Conservation (phyloP, 2,797 vertebrate genomes). For the Delichon dasypus region DNA sequence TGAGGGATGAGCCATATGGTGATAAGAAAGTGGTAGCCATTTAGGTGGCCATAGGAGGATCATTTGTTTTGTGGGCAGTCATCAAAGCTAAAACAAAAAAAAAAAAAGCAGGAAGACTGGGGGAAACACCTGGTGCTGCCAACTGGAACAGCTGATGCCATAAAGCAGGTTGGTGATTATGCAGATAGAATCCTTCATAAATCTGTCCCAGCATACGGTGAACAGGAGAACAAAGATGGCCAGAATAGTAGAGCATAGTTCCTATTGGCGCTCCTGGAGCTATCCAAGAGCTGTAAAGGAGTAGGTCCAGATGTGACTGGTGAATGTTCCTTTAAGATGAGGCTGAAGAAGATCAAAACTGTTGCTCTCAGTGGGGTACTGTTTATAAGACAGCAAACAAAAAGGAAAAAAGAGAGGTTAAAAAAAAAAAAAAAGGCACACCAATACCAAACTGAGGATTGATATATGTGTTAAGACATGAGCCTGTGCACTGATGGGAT, state of each 20-base stretch:
- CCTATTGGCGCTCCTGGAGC: not conserved
- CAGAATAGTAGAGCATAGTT: not conserved
- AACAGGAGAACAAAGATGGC: not conserved
- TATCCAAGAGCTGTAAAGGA: not conserved
- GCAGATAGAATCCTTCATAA: slow-evolving; percentile 25
- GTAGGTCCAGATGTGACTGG: not conserved
- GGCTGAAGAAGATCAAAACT: not conserved
- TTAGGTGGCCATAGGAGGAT: not conserved
- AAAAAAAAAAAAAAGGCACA: not conserved
- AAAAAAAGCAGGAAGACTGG: not conserved
- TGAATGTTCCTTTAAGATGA: not conserved
- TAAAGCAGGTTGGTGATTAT: slow-evolving; percentile 40
- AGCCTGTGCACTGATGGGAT: not conserved
- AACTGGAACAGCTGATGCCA: slow-evolving; percentile 32
- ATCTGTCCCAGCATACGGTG: slow-evolving; percentile 22
- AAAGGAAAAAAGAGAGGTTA: too few relatives aligned
- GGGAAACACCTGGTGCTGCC: slow-evolving; percentile 44
- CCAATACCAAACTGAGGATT: not conserved
- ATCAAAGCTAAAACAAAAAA: slow-evolving; percentile 19
- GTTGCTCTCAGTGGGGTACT: not conserved
- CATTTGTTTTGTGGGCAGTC: not conserved
- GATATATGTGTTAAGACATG: not conserved
- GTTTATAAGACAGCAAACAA: not conserved
- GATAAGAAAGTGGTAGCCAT: not conserved
- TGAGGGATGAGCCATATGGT: not conserved